Evolutionary conservation across 2,113 vertebrate genomes (phyloP).

Genomic region (Paraplagusia blochii): DNA sequence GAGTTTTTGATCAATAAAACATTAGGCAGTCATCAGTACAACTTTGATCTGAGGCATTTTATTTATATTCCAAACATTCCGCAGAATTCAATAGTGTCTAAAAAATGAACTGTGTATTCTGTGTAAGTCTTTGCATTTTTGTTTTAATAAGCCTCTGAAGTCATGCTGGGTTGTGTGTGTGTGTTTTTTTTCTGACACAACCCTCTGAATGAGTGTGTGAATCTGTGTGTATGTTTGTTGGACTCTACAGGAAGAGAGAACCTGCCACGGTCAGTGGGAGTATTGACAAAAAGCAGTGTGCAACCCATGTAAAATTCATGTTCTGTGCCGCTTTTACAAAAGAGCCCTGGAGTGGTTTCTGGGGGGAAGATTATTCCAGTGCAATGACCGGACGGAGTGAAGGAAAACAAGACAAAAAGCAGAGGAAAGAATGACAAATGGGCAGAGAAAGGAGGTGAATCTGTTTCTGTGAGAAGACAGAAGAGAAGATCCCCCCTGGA

Average conservation of each 20-base stretch:
- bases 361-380: slow-evolving; percentile 29
- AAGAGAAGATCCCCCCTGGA: slow-evolving; percentile 17
- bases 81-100: slow-evolving; percentile 27
- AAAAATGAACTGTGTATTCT: slow-evolving; percentile 23
- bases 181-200: neutral
- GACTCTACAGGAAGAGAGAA: slow-evolving; percentile 14
- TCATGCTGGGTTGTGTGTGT: slow-evolving; percentile 40
- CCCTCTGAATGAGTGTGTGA: neutral
- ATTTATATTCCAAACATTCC: slow-evolving; percentile 45
- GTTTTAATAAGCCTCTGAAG: slow-evolving; percentile 22
- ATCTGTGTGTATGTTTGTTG: slow-evolving; percentile 6
- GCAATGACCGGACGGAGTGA: slow-evolving; percentile 11
- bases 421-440: neutral
- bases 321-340: slow-evolving; percentile 38
- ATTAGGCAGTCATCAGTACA: slow-evolving; percentile 48
- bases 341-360: slow-evolving; percentile 34
- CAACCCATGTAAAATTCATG: slow-evolving; percentile 61
- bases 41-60: slow-evolving; percentile 56
- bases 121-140: slow-evolving; percentile 18
- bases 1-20: slow-evolving; percentile 62
- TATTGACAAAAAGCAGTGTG: slow-evolving; percentile 43
- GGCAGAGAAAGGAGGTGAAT: slow-evolving; percentile 11
- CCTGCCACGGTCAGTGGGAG: slow-evolving; percentile 28
- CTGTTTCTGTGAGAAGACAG: slow-evolving; percentile 2
- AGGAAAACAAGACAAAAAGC: slow-evolving; percentile 21